Evolutionary conservation across 2,888 invertebrate species (phyloP).

Genomic region (Lithophane semibrunnea): DNA sequence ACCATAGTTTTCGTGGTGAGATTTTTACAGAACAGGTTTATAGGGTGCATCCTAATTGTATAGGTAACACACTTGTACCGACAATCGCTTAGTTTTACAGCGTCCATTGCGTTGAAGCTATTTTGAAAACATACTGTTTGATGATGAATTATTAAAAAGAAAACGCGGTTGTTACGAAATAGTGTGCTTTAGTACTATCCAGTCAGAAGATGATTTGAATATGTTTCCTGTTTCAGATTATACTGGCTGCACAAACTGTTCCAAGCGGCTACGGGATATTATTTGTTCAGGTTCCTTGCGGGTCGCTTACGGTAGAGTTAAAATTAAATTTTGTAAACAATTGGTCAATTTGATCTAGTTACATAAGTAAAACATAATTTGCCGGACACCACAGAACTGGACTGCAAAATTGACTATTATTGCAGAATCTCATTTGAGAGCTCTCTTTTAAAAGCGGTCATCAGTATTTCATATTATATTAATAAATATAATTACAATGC

Average conservation of each 20-base stretch:
- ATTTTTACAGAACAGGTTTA: too few species aligned
- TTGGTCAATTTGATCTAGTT: not conserved
- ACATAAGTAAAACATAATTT: not conserved
- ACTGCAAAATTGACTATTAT: not conserved
- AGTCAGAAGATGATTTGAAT: not conserved
- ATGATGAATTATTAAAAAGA: not conserved
- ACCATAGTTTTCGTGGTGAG: too few species aligned
- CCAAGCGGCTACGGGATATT: conserved; percentile 91
- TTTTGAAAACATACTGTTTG: not conserved
- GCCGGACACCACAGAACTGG: not conserved
- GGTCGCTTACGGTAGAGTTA: conserved; percentile 81
- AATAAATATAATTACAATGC: not conserved
- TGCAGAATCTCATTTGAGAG: not conserved
- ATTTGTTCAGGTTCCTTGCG: conserved; percentile 86
- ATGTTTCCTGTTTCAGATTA: conserved; percentile 87
- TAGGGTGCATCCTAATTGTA: not conserved
- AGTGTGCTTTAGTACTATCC: not conserved
- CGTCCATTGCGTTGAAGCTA: too few species aligned
- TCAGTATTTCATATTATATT: not conserved
- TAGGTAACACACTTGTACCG: not conserved
- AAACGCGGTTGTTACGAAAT: not conserved
- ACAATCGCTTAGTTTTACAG: not conserved
- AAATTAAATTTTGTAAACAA: conserved; percentile 10
- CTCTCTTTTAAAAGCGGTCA: not conserved
- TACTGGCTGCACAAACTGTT: conserved; percentile 92